Base-by-base conservation (phyloP, 2,888 invertebrate species). In the Lasius fuliginosus region DNA sequence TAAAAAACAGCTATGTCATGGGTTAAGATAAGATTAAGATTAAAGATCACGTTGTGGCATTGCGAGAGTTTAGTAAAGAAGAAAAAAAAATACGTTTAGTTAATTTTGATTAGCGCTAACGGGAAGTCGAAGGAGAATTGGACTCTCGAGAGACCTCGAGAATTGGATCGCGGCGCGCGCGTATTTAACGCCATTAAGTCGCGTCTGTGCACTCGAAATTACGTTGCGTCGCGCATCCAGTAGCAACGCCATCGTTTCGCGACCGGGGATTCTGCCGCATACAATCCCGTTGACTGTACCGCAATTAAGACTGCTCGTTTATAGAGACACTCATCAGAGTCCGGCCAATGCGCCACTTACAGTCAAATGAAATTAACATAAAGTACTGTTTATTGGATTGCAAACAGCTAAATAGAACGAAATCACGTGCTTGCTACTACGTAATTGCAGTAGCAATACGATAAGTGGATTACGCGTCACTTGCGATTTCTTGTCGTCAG, bases 191-290 rank as follows among this genome's bases (percentile, higher is more conserved):
- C 71, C 46, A 74, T 79, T 79, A 79, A 81, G 18, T 81, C 74
- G 74, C 79, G 79, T 81, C 75, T 81, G 79, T 81, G 60, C 79
- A 18, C 42, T 73, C 73, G 74, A 74, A 81, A 81, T 81, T 73
- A 81, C 60, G 79, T 60, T 56, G 46, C 79, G 60, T 58, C 79
- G 58, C 58, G 56, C 73, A 79, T 79, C 60, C 74, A 60, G 79
- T 79, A 46, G 79, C 79, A 46, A 60, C 69, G 75, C 68, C 75
- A 67, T 76, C 75, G 75, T 76, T 76, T 68, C 75, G 42, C 62
- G 33, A 33, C 75, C 36, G 60, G 60, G 58, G 58, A 68, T n/a
- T 68, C 60, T 53, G 42, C 46, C 74, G 74, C 73, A 58, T 42
- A 79, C 73, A 56, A 58, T 58, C 58, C 71, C 27, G 42, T 60